Evolutionary conservation across 2,888 invertebrate genomes (phyloP), one percentile per base, ranked within the genome.

Genomic region (Synergus gifuensis): DNA sequence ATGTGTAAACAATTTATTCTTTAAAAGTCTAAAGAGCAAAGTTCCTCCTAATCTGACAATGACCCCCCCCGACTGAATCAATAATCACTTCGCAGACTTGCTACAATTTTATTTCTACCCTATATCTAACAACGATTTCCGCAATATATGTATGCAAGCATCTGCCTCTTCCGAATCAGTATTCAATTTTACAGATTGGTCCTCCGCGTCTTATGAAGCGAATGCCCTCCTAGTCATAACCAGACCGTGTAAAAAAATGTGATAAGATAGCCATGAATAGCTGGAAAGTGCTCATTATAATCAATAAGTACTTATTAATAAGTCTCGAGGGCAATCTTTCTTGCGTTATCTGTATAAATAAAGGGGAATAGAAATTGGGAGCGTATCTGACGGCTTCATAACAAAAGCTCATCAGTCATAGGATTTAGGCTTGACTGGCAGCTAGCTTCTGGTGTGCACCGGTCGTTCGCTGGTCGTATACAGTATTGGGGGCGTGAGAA

Each of bases 301-400:
- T 12, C 12, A 60, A 60, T 8, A 22, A 60, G 11, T 3, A 60
- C 8, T 60, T 60, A 60, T 60, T 60, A 60, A 60, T 60, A 60
- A 9, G 18, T 60, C 2, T 60, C 4, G 18, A 60, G 22, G 11
- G 60, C 0, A 60, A 60, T 60, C 9, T 60, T 42, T 49, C 54
- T 46, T 76, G 42, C 14, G 42, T n/a, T 54, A 18, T 69, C 5
- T 46, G 40, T 36, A 36, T 36, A 28, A 54, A 40, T 14, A 60
- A 63, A 64, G 54, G 28, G 77, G 79, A 76, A 83, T 80, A 73
- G 76, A 80, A 81, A 66, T 77, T 76, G 81, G 82, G 78, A 82
- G 78, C 79, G 79, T 79, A 69, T 78, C 79, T 82, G 84, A 81
- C 76, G 79, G 79, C 77, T 76, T 77, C 60, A 79, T 79, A 77